Conservation (phyloP, 2,888 invertebrate species). For the Lobophora halterata region DNA sequence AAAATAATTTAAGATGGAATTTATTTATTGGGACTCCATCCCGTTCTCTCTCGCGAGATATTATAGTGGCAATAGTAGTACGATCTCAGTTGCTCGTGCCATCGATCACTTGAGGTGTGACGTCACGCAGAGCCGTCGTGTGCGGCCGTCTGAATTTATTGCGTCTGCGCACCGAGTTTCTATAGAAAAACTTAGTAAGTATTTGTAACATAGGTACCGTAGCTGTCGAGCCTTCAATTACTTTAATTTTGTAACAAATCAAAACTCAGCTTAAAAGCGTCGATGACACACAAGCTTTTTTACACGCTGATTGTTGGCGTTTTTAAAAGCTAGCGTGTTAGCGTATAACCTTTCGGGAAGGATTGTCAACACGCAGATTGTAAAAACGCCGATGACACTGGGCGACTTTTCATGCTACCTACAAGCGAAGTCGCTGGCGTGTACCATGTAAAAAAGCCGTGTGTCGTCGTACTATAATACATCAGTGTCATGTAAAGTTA, state of each 20-base stretch:
- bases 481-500: too few relatives aligned
- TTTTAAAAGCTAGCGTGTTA: too few relatives aligned
- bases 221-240: conserved; percentile 37
- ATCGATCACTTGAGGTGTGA: conserved; percentile 79
- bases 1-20: conserved; percentile 73
- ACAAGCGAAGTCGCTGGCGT: too few relatives aligned
- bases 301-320: too few relatives aligned
- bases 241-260: conserved; percentile 16
- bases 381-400: too few relatives aligned
- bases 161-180: conserved; percentile 71
- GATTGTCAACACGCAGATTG: too few relatives aligned
- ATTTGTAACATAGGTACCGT: conserved; percentile 44
- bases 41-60: conserved; percentile 46
- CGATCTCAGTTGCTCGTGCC: conserved; percentile 61
- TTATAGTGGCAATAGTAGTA: conserved; percentile 40
- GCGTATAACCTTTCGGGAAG: too few relatives aligned
- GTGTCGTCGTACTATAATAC: too few relatives aligned
- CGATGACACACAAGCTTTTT: background rate
- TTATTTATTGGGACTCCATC: conserved; percentile 64
- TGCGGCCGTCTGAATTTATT: conserved; percentile 78
- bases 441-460: too few relatives aligned
- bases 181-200: conserved; percentile 57
- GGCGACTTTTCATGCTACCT: too few relatives aligned
- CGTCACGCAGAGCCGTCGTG: conserved; percentile 80
- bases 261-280: background rate